Conservation (phyloP, 2,113 vertebrate genomes). For the Bufo bufo region DNA sequence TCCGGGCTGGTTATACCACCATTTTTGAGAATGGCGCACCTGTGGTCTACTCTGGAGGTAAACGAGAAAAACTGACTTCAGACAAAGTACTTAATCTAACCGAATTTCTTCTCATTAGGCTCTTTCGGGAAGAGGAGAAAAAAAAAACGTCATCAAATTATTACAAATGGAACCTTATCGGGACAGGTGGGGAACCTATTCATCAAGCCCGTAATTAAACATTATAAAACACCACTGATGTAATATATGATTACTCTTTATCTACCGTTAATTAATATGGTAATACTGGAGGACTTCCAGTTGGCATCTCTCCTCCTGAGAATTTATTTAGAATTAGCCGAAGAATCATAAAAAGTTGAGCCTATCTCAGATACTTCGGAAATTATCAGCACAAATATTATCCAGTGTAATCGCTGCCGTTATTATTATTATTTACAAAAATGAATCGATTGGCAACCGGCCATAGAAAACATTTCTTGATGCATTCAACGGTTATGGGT, state of each 20-base stretch:
- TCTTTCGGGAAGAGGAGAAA: not conserved
- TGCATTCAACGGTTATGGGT: not conserved
- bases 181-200: constrained; percentile 42
- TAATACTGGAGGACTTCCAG: constrained; percentile 44
- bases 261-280: constrained; percentile 56
- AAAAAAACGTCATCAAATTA: constrained; percentile 41
- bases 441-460: not conserved
- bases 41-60: constrained; percentile 63
- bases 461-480: not conserved
- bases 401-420: not conserved
- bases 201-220: constrained; percentile 50
- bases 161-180: constrained; percentile 52
- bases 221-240: constrained; percentile 48
- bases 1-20: constrained; percentile 65
- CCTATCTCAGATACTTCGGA: constrained; percentile 6
- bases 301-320: constrained; percentile 12
- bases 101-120: constrained; percentile 30
- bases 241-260: constrained; percentile 53
- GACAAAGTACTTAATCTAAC: constrained; percentile 34
- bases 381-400: not conserved
- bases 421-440: constrained; percentile 26
- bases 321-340: constrained; percentile 38
- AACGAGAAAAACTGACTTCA: constrained; percentile 19
- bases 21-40: constrained; percentile 67
- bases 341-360: constrained; percentile 36